These are phyloP conservation scores for Anorthoa munda DNA, from an alignment of 2,888 invertebrate genomes.

Conservation along the genomic window DNA sequence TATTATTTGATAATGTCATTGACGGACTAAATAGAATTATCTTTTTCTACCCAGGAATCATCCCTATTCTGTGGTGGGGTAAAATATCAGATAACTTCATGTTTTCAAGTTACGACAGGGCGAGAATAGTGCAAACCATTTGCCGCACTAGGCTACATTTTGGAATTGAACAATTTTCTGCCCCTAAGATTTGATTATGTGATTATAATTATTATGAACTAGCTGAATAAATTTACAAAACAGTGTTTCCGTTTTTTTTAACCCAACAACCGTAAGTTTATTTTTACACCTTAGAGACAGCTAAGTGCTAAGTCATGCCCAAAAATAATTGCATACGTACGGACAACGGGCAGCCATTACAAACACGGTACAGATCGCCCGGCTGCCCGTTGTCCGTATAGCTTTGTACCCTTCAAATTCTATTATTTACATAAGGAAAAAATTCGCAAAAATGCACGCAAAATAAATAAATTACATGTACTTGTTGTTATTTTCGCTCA, in stretches of 20 bases:
- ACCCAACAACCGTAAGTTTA: not conserved
- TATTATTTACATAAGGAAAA: conserved; percentile 20
- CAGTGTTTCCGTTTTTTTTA: not conserved
- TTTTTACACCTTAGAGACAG: not conserved
- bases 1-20: too few species aligned
- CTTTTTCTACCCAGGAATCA: too few species aligned
- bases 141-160: not conserved
- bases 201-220: too few species aligned
- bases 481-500: conserved; percentile 56
- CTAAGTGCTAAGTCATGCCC: not conserved
- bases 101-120: too few species aligned
- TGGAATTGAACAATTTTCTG: not conserved
- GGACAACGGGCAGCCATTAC: not conserved
- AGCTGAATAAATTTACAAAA: not conserved
- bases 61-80: too few species aligned
- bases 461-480: conserved; percentile 45
- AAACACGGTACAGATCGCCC: not conserved
- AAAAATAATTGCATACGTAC: not conserved
- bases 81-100: too few species aligned
- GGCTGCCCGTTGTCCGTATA: too few species aligned
- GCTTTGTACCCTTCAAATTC: conserved; percentile 9
- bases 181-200: not conserved
- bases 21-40: too few species aligned
- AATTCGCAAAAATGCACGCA: conserved; percentile 10
- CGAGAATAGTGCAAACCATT: not conserved